phyloP scores from a whole-genome alignment of 2,797 vertebrate genomes.

The Tachyglossus aculeatus region DNA sequence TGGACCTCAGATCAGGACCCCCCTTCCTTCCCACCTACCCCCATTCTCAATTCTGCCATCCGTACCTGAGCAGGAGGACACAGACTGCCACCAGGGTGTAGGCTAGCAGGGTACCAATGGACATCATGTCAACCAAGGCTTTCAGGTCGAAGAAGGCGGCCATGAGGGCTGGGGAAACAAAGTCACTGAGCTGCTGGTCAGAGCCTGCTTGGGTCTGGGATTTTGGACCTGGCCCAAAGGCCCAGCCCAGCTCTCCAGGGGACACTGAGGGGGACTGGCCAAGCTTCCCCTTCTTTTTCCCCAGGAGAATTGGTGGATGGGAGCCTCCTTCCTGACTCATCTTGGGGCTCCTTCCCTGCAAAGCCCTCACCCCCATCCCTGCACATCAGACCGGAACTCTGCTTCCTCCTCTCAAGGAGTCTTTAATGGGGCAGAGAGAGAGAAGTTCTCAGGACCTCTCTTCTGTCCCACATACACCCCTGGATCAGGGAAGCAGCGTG shows the following conservation, averaged over 20 bases:
- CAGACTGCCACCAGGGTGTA: conserved; percentile 88
- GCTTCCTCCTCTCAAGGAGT: too few relatives aligned
- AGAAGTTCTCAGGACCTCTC: too few relatives aligned
- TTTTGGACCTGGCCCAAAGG: not conserved
- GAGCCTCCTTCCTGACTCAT: not conserved
- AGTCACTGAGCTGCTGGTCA: not conserved
- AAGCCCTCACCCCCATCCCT: too few relatives aligned
- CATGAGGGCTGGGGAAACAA: conserved; percentile 77
- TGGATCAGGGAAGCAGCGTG: too few relatives aligned
- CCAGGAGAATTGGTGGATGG: fast-evolving
- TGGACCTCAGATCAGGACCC: not conserved
- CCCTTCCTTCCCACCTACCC: not conserved
- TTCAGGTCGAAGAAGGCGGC: conserved; percentile 86
- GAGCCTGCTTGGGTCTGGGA: not conserved
- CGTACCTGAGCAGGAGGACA: conserved; percentile 87
- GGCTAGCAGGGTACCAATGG: conserved; percentile 85
- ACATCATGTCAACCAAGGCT: conserved; percentile 87
- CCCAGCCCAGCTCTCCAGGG: fast-evolving
- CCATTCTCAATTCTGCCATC: not conserved
- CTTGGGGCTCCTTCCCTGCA: too few relatives aligned
- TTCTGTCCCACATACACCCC: too few relatives aligned
- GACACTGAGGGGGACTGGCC: too few relatives aligned
- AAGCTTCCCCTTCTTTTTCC: too few relatives aligned
- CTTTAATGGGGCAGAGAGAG: too few relatives aligned
- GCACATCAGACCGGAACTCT: too few relatives aligned